A percentile compares a stretch with the other conserved stretches of the same genome.
Evolutionary conservation across 2,888 invertebrate species (phyloP).

Genomic region (Epistrophe grossulariae): DNA sequence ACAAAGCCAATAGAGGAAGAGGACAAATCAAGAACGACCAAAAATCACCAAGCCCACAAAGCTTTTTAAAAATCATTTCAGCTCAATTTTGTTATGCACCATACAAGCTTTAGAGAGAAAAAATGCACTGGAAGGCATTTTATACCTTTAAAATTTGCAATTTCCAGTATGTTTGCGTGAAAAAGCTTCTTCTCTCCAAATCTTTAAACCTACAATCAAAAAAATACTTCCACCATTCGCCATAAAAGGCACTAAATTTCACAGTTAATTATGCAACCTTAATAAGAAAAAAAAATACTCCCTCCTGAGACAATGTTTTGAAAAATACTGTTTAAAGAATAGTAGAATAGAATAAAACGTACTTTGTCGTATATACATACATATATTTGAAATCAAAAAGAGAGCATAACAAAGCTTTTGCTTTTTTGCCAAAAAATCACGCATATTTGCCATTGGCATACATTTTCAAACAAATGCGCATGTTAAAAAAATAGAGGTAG

Average conservation of each 20-base stretch:
- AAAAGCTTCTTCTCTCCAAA: constrained; percentile 10
- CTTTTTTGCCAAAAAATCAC: constrained; percentile 62
- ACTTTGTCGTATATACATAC: neutral
- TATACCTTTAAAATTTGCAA: neutral
- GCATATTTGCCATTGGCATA: constrained; percentile 69
- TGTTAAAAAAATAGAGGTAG: constrained; percentile 20
- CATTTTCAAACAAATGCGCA: constrained; percentile 56
- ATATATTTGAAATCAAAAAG: constrained; percentile 19
- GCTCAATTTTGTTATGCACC: neutral
- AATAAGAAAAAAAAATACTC: constrained; percentile 8
- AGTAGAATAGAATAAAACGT: too few relatives aligned
- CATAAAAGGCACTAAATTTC: constrained; percentile 29
- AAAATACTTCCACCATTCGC: neutral
- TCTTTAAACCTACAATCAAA: constrained; percentile 2
- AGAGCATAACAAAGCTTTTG: constrained; percentile 42
- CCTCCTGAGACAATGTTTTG: constrained; percentile 24
- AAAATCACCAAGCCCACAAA: neutral
- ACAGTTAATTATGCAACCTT: constrained; percentile 36
- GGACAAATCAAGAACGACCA: constrained; percentile 27
- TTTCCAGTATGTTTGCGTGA: neutral
- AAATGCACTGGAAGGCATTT: neutral
- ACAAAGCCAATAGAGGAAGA: constrained; percentile 16
- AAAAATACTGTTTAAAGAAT: neutral
- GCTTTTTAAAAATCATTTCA: neutral
- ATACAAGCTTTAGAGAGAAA: neutral